A percentile compares a stretch with the other conserved stretches of the same genome.
Evolutionary conservation across 1,140 invertebrate species (phyloP).

Genomic region (Drosophila virilis): DNA sequence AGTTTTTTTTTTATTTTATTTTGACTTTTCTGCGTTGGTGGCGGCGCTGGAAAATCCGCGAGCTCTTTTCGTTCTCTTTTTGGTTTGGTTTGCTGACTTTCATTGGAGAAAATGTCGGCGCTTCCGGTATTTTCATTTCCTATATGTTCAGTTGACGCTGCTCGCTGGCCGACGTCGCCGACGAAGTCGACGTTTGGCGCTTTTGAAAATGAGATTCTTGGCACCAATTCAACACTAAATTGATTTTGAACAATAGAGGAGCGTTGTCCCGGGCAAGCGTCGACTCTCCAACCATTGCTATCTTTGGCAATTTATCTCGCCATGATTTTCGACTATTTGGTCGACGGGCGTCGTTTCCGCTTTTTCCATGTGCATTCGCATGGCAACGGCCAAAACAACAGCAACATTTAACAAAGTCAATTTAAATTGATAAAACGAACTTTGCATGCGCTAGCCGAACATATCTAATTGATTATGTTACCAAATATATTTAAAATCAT

Average conservation of each 20-base stretch:
- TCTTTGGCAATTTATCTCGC: constrained; percentile 77
- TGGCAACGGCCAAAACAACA: constrained; percentile 23
- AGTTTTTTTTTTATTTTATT: constrained; percentile 4
- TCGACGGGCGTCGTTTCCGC: constrained; percentile 57
- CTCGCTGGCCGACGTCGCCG: neutral
- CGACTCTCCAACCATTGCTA: constrained; percentile 52
- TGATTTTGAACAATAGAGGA: constrained; percentile 70
- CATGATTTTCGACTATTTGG: constrained; percentile 63
- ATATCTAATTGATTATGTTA: constrained; percentile 12
- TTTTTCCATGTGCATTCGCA: constrained; percentile 22
- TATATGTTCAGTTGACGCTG: constrained; percentile 41
- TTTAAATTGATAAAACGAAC: constrained; percentile 22
- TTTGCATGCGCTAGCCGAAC: constrained; percentile 28
- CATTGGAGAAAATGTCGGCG: constrained; percentile 49
- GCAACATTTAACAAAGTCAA: constrained; percentile 9
- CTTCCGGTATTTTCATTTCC: constrained; percentile 63
- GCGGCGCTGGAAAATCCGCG: constrained; percentile 25
- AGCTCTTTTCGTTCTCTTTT: constrained; percentile 16
- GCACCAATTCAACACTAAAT: constrained; percentile 78
- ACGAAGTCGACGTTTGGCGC: constrained; percentile 18
- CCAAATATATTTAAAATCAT: neutral
- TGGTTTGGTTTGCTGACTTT: constrained; percentile 39
- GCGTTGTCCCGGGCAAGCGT: constrained; percentile 11
- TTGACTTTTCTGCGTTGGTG: constrained; percentile 13
- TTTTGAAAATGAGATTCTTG: constrained; percentile 66